Evolutionary conservation across 2,797 vertebrate genomes (phyloP), one percentile per base, ranked within the genome.

Genomic region (Sardinella longiceps): DNA sequence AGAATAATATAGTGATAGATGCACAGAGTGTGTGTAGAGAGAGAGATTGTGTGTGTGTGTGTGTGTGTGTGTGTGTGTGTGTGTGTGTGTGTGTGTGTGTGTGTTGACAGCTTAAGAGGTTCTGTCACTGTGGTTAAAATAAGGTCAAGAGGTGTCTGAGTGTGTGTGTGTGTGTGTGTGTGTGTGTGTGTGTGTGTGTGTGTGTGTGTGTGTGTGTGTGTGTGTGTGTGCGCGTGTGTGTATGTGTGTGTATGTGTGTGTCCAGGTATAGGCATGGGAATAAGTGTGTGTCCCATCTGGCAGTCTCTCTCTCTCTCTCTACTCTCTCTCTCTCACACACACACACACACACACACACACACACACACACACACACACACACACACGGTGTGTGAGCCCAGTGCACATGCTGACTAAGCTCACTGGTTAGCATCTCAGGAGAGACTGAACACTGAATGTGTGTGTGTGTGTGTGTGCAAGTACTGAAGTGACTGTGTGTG

Each of bases 331-430:
- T 25, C 58, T 4, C 23, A 28, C 23, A 25, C 58, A 63, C 58
- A 63, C 23, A 63, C n/a, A 25, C 58, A 66, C 30, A 28, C 66
- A 37, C 28, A 70, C 63, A 70, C 63, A 70, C 60, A 66, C 60
- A 66, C 60, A 66, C 60, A 66, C 60, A 66, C 60, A 66, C 25
- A 58, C 56, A 56, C n/a, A 10, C 48, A 10, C 48, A 1, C 46
- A 43, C 15, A 18, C 28, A 5, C 63, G 18, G 63, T 18, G 63
- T 70, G n/a, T n/a, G n/a, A n/a, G n/a, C n/a, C n/a, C n/a, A n/a
- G n/a, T 30, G 37, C 63, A 70, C 58, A 63, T 7, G 63, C 63
- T 70, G 63, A 70, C 28, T 70, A 28, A 70, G 63, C 63, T 70
- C 63, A 70, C 63, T 30, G 25, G 18, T 18, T 14, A 4, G 12